A percentile compares a stretch with the other conserved stretches of the same genome.
Evolutionary conservation across 2,888 invertebrate species (phyloP).

Genomic region (Hesperia comma): DNA sequence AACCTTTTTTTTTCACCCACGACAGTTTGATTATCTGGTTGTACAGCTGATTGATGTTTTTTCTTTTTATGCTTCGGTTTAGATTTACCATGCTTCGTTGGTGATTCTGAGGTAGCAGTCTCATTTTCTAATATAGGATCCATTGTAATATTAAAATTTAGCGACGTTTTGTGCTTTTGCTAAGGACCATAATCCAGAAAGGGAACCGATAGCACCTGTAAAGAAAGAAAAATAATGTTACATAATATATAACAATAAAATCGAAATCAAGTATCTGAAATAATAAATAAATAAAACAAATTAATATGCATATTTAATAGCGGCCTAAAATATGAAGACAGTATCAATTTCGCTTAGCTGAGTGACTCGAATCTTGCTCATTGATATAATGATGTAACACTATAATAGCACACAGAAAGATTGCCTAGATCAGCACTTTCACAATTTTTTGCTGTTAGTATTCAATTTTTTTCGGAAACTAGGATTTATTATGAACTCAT

Average conservation of each 20-base stretch:
- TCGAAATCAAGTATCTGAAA: too few species aligned
- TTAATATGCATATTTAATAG: too few species aligned
- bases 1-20: slow-evolving; percentile 76
- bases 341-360: background rate
- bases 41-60: slow-evolving; percentile 59
- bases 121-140: slow-evolving; percentile 82
- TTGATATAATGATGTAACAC: slow-evolving; percentile 1
- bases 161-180: slow-evolving; percentile 57
- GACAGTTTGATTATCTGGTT: slow-evolving; percentile 70
- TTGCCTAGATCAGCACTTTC: background rate
- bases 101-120: slow-evolving; percentile 69
- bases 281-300: too few species aligned
- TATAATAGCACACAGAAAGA: background rate
- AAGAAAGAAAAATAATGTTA: slow-evolving; percentile 50
- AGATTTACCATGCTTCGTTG: slow-evolving; percentile 70
- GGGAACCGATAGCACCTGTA: slow-evolving; percentile 63
- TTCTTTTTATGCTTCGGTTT: slow-evolving; percentile 77
- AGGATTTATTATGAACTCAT: background rate
- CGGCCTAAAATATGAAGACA: too few species aligned
- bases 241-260: slow-evolving; percentile 22
- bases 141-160: slow-evolving; percentile 58
- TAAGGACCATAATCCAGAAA: slow-evolving; percentile 66
- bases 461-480: too few species aligned
- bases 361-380: background rate
- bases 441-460: background rate